Percentiles rank a stretch among this genome's conserved stretches.
Conservation (phyloP, 1,140 invertebrate species). For the Nasonia longicornis region DNA sequence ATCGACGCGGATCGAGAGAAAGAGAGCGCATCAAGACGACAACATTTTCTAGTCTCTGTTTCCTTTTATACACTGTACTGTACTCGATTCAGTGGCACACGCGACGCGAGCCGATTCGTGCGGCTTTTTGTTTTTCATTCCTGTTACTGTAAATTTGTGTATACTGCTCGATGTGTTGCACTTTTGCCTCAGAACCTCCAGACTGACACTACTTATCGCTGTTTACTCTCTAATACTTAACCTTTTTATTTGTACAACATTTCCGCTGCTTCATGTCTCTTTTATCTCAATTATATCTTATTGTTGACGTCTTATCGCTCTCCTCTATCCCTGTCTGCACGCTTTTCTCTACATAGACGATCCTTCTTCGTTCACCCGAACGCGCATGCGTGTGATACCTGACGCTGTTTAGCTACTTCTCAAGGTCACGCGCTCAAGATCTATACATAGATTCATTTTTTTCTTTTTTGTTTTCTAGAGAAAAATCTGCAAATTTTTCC, state of each 20-base stretch:
- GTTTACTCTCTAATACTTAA: slow-evolving; percentile 14
- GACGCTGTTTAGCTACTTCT: slow-evolving; percentile 35
- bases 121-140: not conserved
- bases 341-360: slow-evolving; percentile 45
- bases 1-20: no score
- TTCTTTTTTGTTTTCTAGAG: not conserved
- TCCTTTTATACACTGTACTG: not conserved
- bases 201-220: slow-evolving; percentile 31
- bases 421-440: slow-evolving; percentile 38
- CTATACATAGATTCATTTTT: not conserved
- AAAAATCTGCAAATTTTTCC: not conserved
- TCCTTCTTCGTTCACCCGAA: slow-evolving; percentile 41
- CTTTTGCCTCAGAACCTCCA: slow-evolving; percentile 38
- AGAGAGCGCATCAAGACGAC: not conserved
- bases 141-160: slow-evolving; percentile 12
- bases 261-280: slow-evolving; percentile 34
- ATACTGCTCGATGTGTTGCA: slow-evolving; percentile 41
- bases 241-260: slow-evolving; percentile 8
- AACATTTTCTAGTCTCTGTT: not conserved
- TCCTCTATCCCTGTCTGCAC: slow-evolving; percentile 40
- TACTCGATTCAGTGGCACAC: not conserved
- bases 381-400: slow-evolving; percentile 45
- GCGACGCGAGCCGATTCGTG: slow-evolving; percentile 1
- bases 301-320: slow-evolving; percentile 40
- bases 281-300: slow-evolving; percentile 29